Evolutionary conservation across 2,888 invertebrate species (phyloP), one percentile per base, ranked within the genome.

Genomic region (Muscina levida): DNA sequence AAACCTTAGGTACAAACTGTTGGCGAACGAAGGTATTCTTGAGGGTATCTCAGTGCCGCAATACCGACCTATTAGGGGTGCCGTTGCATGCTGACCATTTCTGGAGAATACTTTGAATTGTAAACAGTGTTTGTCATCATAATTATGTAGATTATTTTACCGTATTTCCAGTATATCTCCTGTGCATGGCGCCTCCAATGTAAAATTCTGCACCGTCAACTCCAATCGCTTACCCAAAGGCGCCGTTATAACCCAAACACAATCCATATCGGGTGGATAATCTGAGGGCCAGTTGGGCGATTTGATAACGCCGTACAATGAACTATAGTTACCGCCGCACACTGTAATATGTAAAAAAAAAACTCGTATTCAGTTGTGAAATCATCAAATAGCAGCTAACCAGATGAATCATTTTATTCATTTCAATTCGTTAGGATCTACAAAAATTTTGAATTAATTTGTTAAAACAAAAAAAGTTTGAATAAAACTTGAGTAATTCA

Each of bases 41-140:
- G 91, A 91, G 1, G 95, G 94, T 83, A 94, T 92, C 0, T 89
- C 89, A 0, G 83, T 90, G 0, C 96, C 96, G 88, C 98, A 98
- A 88, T 92, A 97, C 88, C 91, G 93, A 0, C 96, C 97, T 73
- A 97, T 92, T 56, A 97, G 88, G 0, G 98, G 97, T 0, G 97
- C 95, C 2, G 91, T 91, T 2, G 89, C 87, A 65, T 92, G 92
- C 3, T 93, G 93, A 11, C 98, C 98, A 90, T 98, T 97, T 87
- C 97, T 96, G 53, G 8, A 31, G 31, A 8, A 19, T 13, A 66
- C 22, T n/a, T n/a, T 2, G 11, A 48, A 48, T 6, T n/a, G 48
- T 44, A 44, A 11, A 17, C 8, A 31, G 31, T 31, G 8, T 31
- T 5, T 31, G 31, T 5, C 31, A 31, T 31, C 31, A 31, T 31